A percentile compares a stretch with the other conserved stretches of the same genome.
Evolutionary conservation across 1,140 invertebrate species (phyloP).

Genomic region (Cyclargus thomasi): DNA sequence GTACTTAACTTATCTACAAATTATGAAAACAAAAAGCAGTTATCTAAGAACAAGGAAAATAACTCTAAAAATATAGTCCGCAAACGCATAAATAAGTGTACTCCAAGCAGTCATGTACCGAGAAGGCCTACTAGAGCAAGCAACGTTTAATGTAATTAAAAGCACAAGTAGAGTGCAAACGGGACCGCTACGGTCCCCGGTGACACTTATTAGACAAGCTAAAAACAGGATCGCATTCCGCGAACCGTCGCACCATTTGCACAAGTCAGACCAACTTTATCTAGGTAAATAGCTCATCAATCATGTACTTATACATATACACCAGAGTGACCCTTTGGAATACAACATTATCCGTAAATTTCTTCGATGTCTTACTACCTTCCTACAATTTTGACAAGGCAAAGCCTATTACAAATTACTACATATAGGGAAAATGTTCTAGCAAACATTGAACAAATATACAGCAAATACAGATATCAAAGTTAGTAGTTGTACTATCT

Average conservation of each 20-base stretch:
- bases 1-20: background rate
- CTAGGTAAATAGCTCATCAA: constrained; percentile 36
- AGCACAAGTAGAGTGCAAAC: constrained; percentile 61
- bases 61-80: background rate
- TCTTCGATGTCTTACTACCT: too few species aligned
- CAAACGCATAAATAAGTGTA: background rate
- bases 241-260: constrained; percentile 42
- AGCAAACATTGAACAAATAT: too few species aligned
- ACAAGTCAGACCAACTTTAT: constrained; percentile 32
- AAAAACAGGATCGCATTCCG: constrained; percentile 42
- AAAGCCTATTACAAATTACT: too few species aligned
- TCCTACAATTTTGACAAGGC: too few species aligned
- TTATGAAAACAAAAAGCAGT: background rate
- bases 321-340: background rate
- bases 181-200: constrained; percentile 47
- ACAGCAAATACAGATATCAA: too few species aligned
- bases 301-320: constrained; percentile 15
- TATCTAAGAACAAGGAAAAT: background rate
- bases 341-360: background rate
- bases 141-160: constrained; percentile 48
- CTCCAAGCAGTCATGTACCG: constrained; percentile 8
- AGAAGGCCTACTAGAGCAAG: constrained; percentile 17
- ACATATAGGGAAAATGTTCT: too few species aligned
- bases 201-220: constrained; percentile 57
- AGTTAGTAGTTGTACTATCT: too few species aligned